phyloP scores from a whole-genome alignment of 2,888 invertebrate genomes.

The Epiblema foenella region DNA sequence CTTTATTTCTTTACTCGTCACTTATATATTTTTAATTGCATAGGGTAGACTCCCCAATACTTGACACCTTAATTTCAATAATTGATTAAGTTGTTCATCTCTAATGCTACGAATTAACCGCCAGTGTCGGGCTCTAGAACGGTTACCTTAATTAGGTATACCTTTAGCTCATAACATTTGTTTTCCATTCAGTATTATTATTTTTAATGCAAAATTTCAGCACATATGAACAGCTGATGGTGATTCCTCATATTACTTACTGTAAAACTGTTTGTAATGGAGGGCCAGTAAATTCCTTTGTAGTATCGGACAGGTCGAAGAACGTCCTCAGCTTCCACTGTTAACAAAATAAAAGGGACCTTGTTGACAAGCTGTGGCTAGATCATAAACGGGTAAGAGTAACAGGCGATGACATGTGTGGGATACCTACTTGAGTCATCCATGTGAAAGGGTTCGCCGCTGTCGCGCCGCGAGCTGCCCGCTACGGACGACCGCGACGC shows the following conservation, averaged over 20 bases:
- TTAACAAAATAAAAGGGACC: conserved; percentile 33
- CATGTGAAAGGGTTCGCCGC: conserved; percentile 61
- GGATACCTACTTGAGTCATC: conserved; percentile 65
- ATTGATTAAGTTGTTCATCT: not conserved
- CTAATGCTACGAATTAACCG: not conserved
- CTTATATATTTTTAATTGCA: too few species aligned
- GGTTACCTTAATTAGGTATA: not conserved
- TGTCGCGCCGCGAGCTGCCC: conserved; percentile 55
- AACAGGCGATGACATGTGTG: conserved; percentile 8
- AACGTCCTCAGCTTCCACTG: conserved; percentile 70
- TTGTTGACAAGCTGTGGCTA: not conserved
- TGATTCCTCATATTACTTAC: conserved; percentile 53
- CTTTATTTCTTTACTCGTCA: too few species aligned
- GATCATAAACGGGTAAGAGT: not conserved
- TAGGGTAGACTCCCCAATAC: not conserved
- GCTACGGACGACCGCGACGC: conserved; percentile 60
- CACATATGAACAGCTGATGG: not conserved
- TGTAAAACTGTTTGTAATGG: conserved; percentile 94
- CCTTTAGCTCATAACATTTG: not conserved
- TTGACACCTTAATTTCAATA: not conserved
- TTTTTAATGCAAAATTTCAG: not conserved
- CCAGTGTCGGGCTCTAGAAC: not conserved
- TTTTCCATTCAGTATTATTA: not conserved
- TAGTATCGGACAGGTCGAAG: conserved; percentile 92
- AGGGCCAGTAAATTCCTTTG: conserved; percentile 94